Evolutionary conservation across 2,888 invertebrate species (phyloP).

Genomic region (Drosophila prostipennis): DNA sequence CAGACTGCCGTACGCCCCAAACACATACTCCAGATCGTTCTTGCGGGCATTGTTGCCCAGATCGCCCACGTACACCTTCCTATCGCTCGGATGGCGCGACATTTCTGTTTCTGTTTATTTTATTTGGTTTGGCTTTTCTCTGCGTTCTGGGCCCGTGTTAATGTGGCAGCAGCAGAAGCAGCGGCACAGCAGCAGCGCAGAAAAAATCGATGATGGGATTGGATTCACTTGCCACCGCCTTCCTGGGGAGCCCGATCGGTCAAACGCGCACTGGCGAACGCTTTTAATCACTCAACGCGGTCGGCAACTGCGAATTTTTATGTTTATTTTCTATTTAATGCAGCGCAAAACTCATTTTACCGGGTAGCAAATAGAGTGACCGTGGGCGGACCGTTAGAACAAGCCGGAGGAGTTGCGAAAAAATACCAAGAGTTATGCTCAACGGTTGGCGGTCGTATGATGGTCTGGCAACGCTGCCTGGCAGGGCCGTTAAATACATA

Average conservation of each 20-base stretch:
- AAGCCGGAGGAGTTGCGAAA: not conserved
- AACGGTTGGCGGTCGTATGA: not conserved
- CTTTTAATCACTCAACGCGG: conserved; percentile 52
- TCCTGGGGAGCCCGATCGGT: conserved; percentile 40
- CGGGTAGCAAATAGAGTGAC: conserved; percentile 55
- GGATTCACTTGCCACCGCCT: conserved; percentile 45
- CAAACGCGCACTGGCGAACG: conserved; percentile 35
- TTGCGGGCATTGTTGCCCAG: conserved; percentile 95
- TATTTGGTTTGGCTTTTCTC: conserved; percentile 16
- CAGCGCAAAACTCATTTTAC: conserved; percentile 74
- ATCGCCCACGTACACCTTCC: conserved; percentile 98
- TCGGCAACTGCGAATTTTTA: conserved; percentile 21
- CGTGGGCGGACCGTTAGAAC: conserved; percentile 17
- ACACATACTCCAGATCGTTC: conserved; percentile 96
- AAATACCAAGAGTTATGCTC: conserved; percentile 3
- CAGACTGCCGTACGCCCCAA: conserved; percentile 95
- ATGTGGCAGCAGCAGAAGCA: conserved; percentile 50
- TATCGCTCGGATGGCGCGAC: conserved; percentile 88
- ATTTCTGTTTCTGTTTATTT: conserved; percentile 47
- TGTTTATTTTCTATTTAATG: conserved; percentile 59
- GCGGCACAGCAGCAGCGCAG: conserved; percentile 53
- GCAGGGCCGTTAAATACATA: not conserved
- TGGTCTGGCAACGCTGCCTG: not conserved
- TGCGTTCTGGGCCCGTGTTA: conserved; percentile 37
- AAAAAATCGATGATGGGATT: conserved; percentile 73